A percentile compares a stretch with the other conserved stretches of the same genome.
Evolutionary conservation across 2,113 vertebrate genomes (phyloP).

Genomic region (Prionailurus bengalensis): DNA sequence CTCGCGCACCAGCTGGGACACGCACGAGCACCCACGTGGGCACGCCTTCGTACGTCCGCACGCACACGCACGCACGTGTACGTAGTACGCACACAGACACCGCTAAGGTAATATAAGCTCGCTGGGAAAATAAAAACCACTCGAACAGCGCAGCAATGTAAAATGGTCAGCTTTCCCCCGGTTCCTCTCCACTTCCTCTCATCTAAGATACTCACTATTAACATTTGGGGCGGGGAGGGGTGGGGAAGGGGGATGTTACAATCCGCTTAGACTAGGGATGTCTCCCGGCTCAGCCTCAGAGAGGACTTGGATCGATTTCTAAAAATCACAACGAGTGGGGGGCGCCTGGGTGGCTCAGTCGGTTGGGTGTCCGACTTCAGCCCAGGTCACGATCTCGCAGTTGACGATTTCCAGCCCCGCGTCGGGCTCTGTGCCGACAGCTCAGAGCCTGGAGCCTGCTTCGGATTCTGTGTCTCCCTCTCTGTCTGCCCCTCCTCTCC

Average conservation of each 20-base stretch:
- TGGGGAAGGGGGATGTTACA: background rate
- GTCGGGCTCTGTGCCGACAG: too few species aligned
- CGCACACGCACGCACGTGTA: background rate
- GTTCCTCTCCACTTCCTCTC: background rate
- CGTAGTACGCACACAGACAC: background rate
- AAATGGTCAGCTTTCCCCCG: background rate
- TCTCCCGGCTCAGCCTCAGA: background rate
- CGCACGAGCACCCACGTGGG: too few species aligned
- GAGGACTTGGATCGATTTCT: background rate
- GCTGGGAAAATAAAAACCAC: background rate
- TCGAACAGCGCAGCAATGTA: background rate
- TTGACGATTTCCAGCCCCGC: rapidly evolving
- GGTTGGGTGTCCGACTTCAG: too few species aligned
- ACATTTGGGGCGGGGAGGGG: too few species aligned
- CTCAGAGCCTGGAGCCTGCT: too few species aligned
- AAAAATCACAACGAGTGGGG: background rate
- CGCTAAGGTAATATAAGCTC: background rate
- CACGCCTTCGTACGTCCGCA: background rate
- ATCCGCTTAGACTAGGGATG: background rate
- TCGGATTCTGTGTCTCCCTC: too few species aligned
- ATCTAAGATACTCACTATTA: background rate
- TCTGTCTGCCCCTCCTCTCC: too few species aligned
- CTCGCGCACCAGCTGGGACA: background rate
- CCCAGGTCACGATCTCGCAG: too few species aligned
- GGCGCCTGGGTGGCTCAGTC: too few species aligned